These are phyloP conservation scores for Campoplex nolae DNA, from an alignment of 2,888 invertebrate genomes.

Conservation along the genomic window DNA sequence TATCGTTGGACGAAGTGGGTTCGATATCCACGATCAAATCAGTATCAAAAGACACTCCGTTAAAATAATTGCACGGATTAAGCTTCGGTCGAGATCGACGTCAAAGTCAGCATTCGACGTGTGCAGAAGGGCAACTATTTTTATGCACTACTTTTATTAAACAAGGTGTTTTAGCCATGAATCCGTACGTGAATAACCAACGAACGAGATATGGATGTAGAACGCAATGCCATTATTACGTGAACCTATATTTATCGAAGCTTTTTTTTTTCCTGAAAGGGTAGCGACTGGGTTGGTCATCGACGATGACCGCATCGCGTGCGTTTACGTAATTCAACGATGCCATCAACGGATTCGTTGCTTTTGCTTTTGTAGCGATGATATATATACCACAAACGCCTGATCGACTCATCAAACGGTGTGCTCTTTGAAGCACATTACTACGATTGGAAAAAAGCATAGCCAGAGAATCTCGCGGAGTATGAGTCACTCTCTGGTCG, in stretches of 20 bases:
- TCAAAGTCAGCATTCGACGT: no score
- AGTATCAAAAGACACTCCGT: not conserved
- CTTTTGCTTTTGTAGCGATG: not conserved
- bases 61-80: not conserved
- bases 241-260: conserved; percentile 44
- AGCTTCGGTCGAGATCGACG: not conserved
- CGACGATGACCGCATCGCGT: conserved; percentile 68
- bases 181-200: not conserved
- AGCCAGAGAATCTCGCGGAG: conserved; percentile 10
- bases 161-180: conserved; percentile 18
- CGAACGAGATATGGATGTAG: not conserved
- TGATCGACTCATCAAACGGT: conserved; percentile 18
- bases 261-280: conserved; percentile 44
- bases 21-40: no score
- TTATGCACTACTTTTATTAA: not conserved
- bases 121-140: not conserved
- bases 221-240: conserved; percentile 38
- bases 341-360: not conserved
- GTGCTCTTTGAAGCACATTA: conserved; percentile 36
- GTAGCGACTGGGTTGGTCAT: conserved; percentile 48
- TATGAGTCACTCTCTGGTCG: conserved; percentile 47
- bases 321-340: conserved; percentile 65
- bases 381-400: not conserved
- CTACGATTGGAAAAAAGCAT: conserved; percentile 37
- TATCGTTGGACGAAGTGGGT: not conserved